Percentiles rank a stretch among this genome's conserved stretches.
Conservation (phyloP, 2,888 invertebrate species). For the Panzeria rudis region DNA sequence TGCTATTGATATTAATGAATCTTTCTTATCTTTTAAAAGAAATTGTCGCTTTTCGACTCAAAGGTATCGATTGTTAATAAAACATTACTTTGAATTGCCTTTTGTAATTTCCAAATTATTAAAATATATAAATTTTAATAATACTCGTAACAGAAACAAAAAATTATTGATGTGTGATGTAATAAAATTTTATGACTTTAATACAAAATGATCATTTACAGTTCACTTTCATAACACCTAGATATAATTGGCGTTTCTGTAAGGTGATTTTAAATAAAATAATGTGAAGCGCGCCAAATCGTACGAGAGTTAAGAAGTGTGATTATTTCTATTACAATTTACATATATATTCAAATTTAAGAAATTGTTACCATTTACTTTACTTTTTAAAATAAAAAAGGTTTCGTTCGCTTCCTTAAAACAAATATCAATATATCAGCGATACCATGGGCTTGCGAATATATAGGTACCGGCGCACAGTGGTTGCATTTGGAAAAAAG, state of each 20-base stretch:
- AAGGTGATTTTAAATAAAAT: not conserved
- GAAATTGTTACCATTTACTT: too few relatives aligned
- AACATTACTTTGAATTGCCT: not conserved
- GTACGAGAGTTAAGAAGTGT: not conserved
- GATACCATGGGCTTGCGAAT: too few relatives aligned
- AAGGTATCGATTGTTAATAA: not conserved
- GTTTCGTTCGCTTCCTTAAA: too few relatives aligned
- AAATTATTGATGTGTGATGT: conserved; percentile 1
- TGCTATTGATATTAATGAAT: not conserved
- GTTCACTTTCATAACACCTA: not conserved
- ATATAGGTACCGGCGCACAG: too few relatives aligned
- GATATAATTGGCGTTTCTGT: not conserved
- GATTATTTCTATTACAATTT: not conserved
- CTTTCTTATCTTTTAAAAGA: not conserved
- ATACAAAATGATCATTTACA: not conserved
- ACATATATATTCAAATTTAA: too few relatives aligned
- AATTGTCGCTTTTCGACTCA: not conserved
- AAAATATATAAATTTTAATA: not conserved
- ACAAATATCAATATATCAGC: too few relatives aligned
- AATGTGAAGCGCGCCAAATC: not conserved
- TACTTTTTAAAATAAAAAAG: too few relatives aligned
- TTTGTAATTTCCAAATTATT: not conserved
- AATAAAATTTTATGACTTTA: not conserved
- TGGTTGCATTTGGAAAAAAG: too few relatives aligned
- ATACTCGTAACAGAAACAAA: not conserved